Base-by-base conservation (phyloP, 2,888 invertebrate species). In the Empis livida region DNA sequence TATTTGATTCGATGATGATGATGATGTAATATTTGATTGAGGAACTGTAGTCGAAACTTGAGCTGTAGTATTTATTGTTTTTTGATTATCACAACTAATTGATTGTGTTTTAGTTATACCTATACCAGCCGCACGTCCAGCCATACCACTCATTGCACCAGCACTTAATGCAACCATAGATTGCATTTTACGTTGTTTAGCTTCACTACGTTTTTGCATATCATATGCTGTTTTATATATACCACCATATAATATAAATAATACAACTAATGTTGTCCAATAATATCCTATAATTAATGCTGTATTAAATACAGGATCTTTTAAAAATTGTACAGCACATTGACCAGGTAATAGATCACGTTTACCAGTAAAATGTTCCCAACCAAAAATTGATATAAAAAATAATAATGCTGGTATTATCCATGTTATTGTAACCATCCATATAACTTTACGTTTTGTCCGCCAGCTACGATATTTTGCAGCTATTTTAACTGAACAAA, bases 401-500 rank as follows among this genome's bases (percentile, higher is more conserved):
- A 99, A 99, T 10, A 99, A 73, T 49, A 95, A 72, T 1, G 93
- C 89, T 42, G 99, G 99, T 57, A 99, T 86, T 46, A 95, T 87
- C 96, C 96, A 97, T 0, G 94, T 95, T 41, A 93, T 84, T 5
- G 89, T 86, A 2, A 96, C 91, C 91, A 96, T 94, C 78, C 88
- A 87, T 51, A 94, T 82, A 13, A 96, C 95, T 57, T 89, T 80
- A 53, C 83, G 83, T 62, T 94, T 91, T 5, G 96, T 95, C 17
- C 96, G 76, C 99, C 99, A 99, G 59, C 90, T 86, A 53, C 97
- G 78, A 64, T 99, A 99, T 59, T 87, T 86, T 13, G 99, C 94
- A 5, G 99, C 96, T 56, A 96, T 95, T 74, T 94, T 96, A 8
- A 99, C 97, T 30, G 96, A 96, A 70, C 97, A 97, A 70, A 93